Evolutionary conservation across 1,140 invertebrate species (phyloP), one percentile per base, ranked within the genome.

Genomic region (Lethocerus indicus): DNA sequence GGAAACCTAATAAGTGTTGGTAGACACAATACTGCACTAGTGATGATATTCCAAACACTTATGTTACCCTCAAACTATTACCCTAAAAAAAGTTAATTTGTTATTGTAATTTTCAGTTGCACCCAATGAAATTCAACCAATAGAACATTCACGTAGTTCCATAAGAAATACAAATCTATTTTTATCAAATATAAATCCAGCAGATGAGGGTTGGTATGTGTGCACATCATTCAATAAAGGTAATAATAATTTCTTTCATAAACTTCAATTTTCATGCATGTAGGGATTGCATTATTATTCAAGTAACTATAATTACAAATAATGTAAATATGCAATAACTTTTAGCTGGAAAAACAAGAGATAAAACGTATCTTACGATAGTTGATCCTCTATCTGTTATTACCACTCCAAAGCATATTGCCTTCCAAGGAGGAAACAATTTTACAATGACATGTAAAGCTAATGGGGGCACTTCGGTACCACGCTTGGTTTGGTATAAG

Each of bases 161-260:
- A n/a, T n/a, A n/a, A n/a, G n/a, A n/a, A n/a, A n/a, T n/a, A n/a
- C n/a, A n/a, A n/a, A n/a, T n/a, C n/a, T n/a, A n/a, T n/a, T n/a
- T n/a, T n/a, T n/a, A n/a, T n/a, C n/a, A n/a, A 27, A 50, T 20
- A 56, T 56, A 14, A 23, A 28, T 13, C 18, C 25, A 18, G 25
- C 52, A 53, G 37, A 57, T 64, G 45, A 60, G 61, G 54, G 60
- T 37, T 59, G 52, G 53, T 75, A 71, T 54, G 65, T 59, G 7
- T 76, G 74, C 57, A 52, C 61, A 21, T 72, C 70, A 12, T 53
- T 59, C 35, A 77, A 74, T 59, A 48, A 57, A 26, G 73, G 49
- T 53, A 42, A 35, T 28, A 3, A 2, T 44, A 18, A 27, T 44
- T 26, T 26, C 4, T 26, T 20, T 42, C 2, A 13, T 3, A 23